These are phyloP conservation scores for Peucedramus taeniatus DNA, from an alignment of 2,113 vertebrate genomes.

Conservation along the genomic window DNA sequence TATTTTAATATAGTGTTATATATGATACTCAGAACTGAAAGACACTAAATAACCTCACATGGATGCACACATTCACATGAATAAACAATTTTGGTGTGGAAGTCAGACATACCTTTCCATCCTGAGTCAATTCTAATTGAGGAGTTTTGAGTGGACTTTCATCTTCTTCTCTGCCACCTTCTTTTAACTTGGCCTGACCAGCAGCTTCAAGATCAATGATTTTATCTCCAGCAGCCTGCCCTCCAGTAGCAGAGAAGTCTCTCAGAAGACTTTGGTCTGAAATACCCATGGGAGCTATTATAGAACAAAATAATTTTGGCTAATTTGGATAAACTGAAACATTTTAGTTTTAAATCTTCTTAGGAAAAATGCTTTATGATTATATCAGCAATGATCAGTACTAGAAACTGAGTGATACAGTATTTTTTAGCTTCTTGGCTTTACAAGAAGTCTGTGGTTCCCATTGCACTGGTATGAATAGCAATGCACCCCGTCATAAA, in stretches of 20 bases:
- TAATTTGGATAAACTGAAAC: not conserved
- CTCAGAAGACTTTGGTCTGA: slow-evolving; percentile 74
- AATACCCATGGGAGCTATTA: slow-evolving; percentile 81
- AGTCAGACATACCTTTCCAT: slow-evolving; percentile 76
- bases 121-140: slow-evolving; percentile 61
- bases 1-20: not conserved
- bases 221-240: slow-evolving; percentile 55
- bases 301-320: not conserved
- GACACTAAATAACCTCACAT: not conserved
- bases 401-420: not conserved
- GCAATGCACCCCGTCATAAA: not conserved
- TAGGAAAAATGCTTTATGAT: not conserved
- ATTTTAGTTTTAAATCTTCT: not conserved
- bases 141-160: slow-evolving; percentile 59
- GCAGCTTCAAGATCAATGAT: slow-evolving; percentile 32
- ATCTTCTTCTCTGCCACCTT: slow-evolving; percentile 58
- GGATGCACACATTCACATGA: not conserved
- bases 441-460: not conserved
- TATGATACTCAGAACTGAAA: not conserved
- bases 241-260: slow-evolving; percentile 41
- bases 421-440: not conserved
- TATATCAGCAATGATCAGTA: not conserved
- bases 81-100: not conserved
- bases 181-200: slow-evolving; percentile 38
- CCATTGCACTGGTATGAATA: not conserved